Conservation (phyloP, 2,797 vertebrate genomes). For the Cheracebus regulus region DNA sequence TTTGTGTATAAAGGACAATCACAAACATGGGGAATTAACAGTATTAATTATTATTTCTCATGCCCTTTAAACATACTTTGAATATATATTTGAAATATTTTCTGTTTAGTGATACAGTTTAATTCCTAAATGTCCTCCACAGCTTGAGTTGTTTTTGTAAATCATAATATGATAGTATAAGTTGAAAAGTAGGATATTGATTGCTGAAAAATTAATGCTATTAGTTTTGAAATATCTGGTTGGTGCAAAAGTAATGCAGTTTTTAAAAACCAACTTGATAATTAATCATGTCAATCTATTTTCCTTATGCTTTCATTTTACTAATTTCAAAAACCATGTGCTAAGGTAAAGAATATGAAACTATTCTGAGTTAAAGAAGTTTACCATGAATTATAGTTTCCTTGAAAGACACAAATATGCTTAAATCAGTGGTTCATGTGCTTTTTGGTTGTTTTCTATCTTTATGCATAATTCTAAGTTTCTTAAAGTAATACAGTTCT, state of each 20-base stretch:
- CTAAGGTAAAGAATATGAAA: constrained; percentile 68
- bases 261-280: neutral
- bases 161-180: constrained; percentile 14
- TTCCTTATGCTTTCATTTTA: constrained; percentile 73
- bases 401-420: constrained; percentile 43
- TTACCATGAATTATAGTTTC: constrained; percentile 57
- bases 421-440: constrained; percentile 4
- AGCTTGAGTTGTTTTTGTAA: constrained; percentile 2
- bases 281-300: constrained; percentile 73
- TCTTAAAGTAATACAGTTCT: constrained; percentile 46
- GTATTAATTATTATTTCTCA: constrained; percentile 32
- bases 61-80: neutral
- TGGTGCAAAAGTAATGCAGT: neutral
- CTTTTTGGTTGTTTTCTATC: constrained; percentile 39
- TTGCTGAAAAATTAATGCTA: constrained; percentile 74
- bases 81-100: constrained; percentile 8
- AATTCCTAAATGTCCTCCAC: constrained; percentile 17
- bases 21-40: neutral
- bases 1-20: neutral
- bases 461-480: constrained; percentile 51
- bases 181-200: constrained; percentile 71
- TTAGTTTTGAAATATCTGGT: constrained; percentile 62
- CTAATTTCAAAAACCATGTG: constrained; percentile 65
- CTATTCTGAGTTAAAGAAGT: constrained; percentile 60
- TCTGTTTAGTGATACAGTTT: constrained; percentile 8